A percentile compares a stretch with the other conserved stretches of the same genome.
Evolutionary conservation across 1,140 invertebrate genomes (phyloP).

Genomic region (Hyles euphorbiae): DNA sequence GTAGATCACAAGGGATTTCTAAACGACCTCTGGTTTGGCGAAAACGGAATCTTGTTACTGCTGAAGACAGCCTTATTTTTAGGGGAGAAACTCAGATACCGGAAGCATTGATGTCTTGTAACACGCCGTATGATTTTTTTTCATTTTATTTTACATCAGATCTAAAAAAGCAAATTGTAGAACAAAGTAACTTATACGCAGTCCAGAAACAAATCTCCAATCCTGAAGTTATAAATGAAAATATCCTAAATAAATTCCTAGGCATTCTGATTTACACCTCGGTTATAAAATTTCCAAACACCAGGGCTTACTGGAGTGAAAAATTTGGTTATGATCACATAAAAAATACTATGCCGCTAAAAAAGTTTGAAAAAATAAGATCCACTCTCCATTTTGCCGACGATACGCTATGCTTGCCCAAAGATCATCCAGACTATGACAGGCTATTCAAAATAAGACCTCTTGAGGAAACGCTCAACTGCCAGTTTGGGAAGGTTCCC

Average conservation of each 20-base stretch:
- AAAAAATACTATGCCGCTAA: constrained; percentile 13
- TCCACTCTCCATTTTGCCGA: constrained; percentile 16
- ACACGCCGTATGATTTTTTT: constrained; percentile 12
- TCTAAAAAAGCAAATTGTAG: constrained; percentile 10
- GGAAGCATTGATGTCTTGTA: constrained; percentile 11
- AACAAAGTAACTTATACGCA: constrained; percentile 9
- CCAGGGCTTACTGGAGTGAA: constrained; percentile 11
- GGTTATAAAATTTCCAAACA: constrained; percentile 11
- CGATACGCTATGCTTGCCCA: constrained; percentile 16
- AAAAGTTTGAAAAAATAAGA: constrained; percentile 16
- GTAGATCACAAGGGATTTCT: constrained; percentile 11
- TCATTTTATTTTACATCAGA: constrained; percentile 11
- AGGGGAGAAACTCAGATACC: constrained; percentile 11
- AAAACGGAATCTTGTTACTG: constrained; percentile 11
- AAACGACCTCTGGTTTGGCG: constrained; percentile 11
- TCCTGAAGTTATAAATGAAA: constrained; percentile 11
- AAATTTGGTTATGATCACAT: constrained; percentile 12
- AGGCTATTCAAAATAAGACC: constrained; percentile 17
- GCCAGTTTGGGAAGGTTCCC: constrained; percentile 16
- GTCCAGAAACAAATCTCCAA: constrained; percentile 8
- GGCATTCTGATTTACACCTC: constrained; percentile 12
- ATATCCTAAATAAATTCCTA: constrained; percentile 12
- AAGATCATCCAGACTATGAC: constrained; percentile 13
- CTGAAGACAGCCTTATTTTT: constrained; percentile 11
- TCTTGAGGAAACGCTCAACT: constrained; percentile 15